phyloP scores from a whole-genome alignment of 2,113 vertebrate genomes.

The Pampusana beccarii region DNA sequence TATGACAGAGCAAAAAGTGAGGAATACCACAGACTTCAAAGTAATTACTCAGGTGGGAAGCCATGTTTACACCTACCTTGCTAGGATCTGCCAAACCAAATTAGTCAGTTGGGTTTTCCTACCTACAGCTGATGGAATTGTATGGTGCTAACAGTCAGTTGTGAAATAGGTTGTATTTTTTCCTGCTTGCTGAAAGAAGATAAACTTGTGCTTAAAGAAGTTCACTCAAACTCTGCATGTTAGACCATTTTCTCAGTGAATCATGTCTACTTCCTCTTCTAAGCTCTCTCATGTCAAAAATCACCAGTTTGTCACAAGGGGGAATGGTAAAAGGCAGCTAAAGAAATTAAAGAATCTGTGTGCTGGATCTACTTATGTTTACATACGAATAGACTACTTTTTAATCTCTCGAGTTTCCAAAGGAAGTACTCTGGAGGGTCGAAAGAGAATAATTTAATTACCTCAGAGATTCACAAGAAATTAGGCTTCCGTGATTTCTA shows the following conservation, averaged over 20 bases:
- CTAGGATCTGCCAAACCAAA: not conserved
- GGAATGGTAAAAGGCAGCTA: not conserved
- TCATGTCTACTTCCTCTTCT: not conserved
- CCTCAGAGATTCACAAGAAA: constrained; percentile 49
- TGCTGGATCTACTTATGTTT: not conserved
- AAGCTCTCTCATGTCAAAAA: not conserved
- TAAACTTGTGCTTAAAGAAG: not conserved
- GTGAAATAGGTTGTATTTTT: not conserved
- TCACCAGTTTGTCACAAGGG: not conserved
- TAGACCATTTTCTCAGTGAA: not conserved
- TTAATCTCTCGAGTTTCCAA: constrained; percentile 36
- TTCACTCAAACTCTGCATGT: not conserved
- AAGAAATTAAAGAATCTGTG: constrained; percentile 26
- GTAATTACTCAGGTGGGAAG: not conserved
- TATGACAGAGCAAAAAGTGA: not conserved
- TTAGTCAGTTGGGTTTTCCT: not conserved
- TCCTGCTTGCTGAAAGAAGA: not conserved
- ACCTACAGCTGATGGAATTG: not conserved
- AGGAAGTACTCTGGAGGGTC: not conserved
- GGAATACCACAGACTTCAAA: not conserved
- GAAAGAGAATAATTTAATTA: constrained; percentile 41
- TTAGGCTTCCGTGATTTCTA: constrained; percentile 33
- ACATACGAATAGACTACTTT: constrained; percentile 23
- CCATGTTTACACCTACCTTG: not conserved
- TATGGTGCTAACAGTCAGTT: not conserved